Base-by-base conservation (phyloP, 2,888 invertebrate genomes). In the Parelbella ahira region DNA sequence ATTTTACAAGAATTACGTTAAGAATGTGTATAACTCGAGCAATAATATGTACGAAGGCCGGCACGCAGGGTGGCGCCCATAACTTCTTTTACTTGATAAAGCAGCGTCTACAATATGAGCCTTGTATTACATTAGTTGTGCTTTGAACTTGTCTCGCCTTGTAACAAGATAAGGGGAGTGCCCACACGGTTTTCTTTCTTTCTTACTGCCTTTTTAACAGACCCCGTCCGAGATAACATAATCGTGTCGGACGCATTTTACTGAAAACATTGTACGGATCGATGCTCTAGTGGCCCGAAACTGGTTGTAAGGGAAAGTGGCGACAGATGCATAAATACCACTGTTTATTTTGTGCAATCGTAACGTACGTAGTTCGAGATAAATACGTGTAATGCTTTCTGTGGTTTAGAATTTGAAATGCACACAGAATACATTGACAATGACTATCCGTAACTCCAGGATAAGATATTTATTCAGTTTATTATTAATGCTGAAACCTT, bases 131-230 rank as follows among this genome's bases (percentile, higher is more conserved):
- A 53, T 55, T 68, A 63, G 48, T 66, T 58, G 56, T 68, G 55
- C 44, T 50, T 47, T 50, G 48, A 53, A 54, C 50, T 50, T 48
- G 48, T 49, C 49, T 46, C 44, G 43, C 47, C 49, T 45, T 51
- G 50, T 53, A 51, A 53, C 49, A 45, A 51, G 58, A 58, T 58
- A 57, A 54, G 48, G 45, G 49, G 44, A 56, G 50, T 66, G 57
- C 75, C 75, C 68, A 77, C 76, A 57, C 63, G 44, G 68, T 68
- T 55, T 57, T 37, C 50, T 59, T 49, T 54, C 53, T 49, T 57
- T 51, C 58, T 60, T 64, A 53, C 58, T 30, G 24, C 24, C 24
- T 36, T 36, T 36, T 58, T 56, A 12, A 44, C 38, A 38, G 27
- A 27, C 12, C 21, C 15, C 54, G 50, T 48, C 46, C 42, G 46